phyloP scores from a whole-genome alignment of 2,888 invertebrate species.

The Nineta flava region DNA sequence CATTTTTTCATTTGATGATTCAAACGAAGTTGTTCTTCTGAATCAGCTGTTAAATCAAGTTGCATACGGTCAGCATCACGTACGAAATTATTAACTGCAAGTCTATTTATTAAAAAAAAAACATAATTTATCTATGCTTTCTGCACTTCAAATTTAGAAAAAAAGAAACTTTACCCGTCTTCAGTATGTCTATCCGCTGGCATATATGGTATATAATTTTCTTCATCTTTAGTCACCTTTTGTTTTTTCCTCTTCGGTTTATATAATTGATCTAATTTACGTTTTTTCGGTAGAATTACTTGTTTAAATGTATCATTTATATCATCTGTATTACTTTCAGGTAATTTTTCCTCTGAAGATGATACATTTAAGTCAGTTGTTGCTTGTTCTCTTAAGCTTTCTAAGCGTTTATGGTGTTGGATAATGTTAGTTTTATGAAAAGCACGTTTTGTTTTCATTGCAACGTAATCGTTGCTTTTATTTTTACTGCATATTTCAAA shows the following conservation, averaged over 20 bases:
- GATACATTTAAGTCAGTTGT: conserved; percentile 24
- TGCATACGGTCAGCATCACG: conserved; percentile 61
- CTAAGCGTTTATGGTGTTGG: conserved; percentile 26
- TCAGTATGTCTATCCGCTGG: conserved; percentile 77
- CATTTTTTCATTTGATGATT: conserved; percentile 55
- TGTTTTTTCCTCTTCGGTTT: conserved; percentile 38
- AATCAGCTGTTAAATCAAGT: conserved; percentile 74
- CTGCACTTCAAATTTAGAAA: conserved; percentile 5
- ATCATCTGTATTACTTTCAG: conserved; percentile 33
- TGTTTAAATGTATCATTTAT: conserved; percentile 38
- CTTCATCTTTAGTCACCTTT: conserved; percentile 43
- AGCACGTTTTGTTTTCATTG: conserved; percentile 79
- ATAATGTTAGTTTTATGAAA: conserved; percentile 45
- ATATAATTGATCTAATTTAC: conserved; percentile 38
- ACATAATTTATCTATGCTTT: neutral
- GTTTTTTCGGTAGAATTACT: conserved; percentile 38
- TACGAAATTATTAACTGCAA: conserved; percentile 64
- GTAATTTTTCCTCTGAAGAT: conserved; percentile 21
- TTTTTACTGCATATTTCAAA: conserved; percentile 78
- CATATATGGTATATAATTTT: conserved; percentile 75
- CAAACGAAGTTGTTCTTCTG: conserved; percentile 43
- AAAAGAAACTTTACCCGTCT: conserved; percentile 38
- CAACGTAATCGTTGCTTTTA: conserved; percentile 57
- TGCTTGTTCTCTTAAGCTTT: conserved; percentile 22
- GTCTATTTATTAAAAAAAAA: conserved; percentile 28